Base-by-base conservation (phyloP, 2,113 vertebrate species). In the Hepsetus odoe region DNA sequence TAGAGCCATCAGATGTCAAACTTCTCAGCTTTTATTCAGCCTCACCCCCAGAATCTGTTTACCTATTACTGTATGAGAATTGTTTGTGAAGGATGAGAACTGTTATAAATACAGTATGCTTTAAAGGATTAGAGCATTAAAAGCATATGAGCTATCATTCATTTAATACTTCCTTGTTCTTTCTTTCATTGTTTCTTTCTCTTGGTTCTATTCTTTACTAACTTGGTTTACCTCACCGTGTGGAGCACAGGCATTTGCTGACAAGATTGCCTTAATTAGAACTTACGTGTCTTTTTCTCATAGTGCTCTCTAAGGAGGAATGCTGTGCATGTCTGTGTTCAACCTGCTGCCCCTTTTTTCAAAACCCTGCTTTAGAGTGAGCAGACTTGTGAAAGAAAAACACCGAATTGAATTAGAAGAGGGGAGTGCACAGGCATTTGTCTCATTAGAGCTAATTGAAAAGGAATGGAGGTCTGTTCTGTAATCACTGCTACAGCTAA, bases 401-500 rank as follows among this genome's bases (percentile, higher is more conserved):
- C 28, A 16, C 42, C 59, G 30, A 53, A 32, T 40, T 32, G 16
- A 69, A 59, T 74, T 75, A 80, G 42, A 30, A 10, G 24, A 64
- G 35, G 11, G 40, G 38, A 26, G 55, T 28, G 35, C 44, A 32
- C 40, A 46, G 68, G 30, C 67, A 76, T 74, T 80, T 72, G 74
- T 87, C 82, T 87, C 78, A 77, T 88, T 87, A 77, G 28, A 64
- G 71, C 66, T 85, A 84, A 88, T 85, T 86, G 82, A 79, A 87
- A 85, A 85, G 64, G 26, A 87, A 68, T 51, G 28, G 42, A 72
- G n/a, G 87, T 58, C 44, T 62, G 32, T 67, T 65, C 78, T 86
- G 84, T 81, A 85, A 85, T 85, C 83, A 81, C 74, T 35, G 40
- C 22, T 62, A 66, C 65, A 18, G 9, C 26, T 3, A 79, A 74